A percentile compares a stretch with the other conserved stretches of the same genome.
phyloP scores from a whole-genome alignment of 2,888 invertebrate genomes.

The Autographa pulchrina region DNA sequence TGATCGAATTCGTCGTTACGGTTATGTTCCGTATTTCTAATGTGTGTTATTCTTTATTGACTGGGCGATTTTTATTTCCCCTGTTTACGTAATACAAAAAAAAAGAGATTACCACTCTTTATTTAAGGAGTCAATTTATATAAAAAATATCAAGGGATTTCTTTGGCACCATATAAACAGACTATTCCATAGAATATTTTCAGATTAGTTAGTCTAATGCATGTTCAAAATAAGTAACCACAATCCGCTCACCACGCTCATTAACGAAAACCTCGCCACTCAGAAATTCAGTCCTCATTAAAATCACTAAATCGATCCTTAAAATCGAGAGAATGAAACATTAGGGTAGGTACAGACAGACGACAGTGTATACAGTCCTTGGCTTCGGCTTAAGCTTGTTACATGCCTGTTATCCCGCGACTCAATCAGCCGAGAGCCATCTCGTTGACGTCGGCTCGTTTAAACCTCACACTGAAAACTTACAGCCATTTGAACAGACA shows the following conservation, averaged over 20 bases:
- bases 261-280: neutral
- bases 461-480: conserved; percentile 15
- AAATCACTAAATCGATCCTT: neutral
- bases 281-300: neutral
- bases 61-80: too few species aligned
- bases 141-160: too few species aligned
- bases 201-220: too few species aligned
- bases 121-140: too few species aligned
- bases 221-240: neutral
- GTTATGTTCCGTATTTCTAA: neutral
- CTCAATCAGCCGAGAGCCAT: conserved; percentile 62
- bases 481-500: conserved; percentile 12
- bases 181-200: too few species aligned
- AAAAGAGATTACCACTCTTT: too few species aligned
- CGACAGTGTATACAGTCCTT: conserved; percentile 27
- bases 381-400: conserved; percentile 49
- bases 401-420: conserved; percentile 57
- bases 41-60: neutral
- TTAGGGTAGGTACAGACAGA: neutral
- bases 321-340: neutral
- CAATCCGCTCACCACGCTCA: neutral
- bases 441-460: conserved; percentile 30
- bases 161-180: too few species aligned
- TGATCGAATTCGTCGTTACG: neutral
- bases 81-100: too few species aligned